Percentiles rank a stretch among this genome's conserved stretches.
Conservation (phyloP, 2,888 invertebrate species). For the Tanaodytes sp. region DNA sequence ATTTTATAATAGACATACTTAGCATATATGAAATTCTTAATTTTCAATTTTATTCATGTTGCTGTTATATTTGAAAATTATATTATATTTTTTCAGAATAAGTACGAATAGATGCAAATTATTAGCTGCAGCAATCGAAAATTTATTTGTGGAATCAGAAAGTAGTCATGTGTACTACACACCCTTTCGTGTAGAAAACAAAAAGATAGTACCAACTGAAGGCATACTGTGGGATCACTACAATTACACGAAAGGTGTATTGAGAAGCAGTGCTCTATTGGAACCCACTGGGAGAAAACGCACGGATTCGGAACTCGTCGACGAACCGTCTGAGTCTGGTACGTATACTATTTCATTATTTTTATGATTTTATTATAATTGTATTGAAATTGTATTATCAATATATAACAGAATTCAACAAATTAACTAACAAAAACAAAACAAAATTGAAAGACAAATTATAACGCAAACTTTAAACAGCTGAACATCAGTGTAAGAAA, state of each 20-base stretch:
- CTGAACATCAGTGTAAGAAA: too few species aligned
- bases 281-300: background rate
- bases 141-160: conserved; percentile 6
- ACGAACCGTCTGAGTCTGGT: too few species aligned
- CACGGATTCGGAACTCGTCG: background rate
- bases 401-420: too few species aligned
- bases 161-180: conserved; percentile 11
- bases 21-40: too few species aligned
- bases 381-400: too few species aligned
- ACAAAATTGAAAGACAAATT: too few species aligned
- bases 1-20: too few species aligned
- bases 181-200: conserved; percentile 9
- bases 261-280: conserved; percentile 11
- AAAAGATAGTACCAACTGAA: background rate
- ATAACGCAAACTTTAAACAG: too few species aligned
- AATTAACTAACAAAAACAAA: too few species aligned
- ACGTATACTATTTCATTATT: background rate
- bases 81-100: too few species aligned
- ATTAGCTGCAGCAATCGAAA: conserved; percentile 1
- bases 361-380: background rate
- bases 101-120: background rate
- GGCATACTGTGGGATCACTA: conserved; percentile 24
- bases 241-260: conserved; percentile 16
- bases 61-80: too few species aligned
- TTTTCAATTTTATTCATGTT: too few species aligned